Base-by-base conservation (phyloP, 2,797 vertebrate genomes). In the Knipowitschia caucasica region DNA sequence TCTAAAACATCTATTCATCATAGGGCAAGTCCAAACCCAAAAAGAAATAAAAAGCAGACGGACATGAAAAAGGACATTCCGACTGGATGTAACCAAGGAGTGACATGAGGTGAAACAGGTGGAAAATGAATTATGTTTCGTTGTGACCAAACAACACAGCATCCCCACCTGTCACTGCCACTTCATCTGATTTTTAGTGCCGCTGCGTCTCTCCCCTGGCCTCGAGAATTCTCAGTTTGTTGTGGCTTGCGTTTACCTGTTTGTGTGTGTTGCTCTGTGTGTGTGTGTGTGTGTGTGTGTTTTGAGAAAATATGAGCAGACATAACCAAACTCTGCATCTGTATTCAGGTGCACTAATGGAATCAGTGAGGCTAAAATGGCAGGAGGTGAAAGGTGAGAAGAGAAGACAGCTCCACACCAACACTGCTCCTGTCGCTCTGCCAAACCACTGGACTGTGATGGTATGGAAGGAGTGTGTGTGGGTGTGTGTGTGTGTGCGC, bases 311-410 rank as follows among this genome's bases (percentile, higher is more conserved):
- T 44, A 54, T 43, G 11, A 24, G 20, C 7, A 4, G n/a, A 15
- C 40, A 31, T 59, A 53, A 58, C 55, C 53, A 50, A 62, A 63
- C 59, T 68, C 33, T 43, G 80, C 64, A 79, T 86, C 78, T 85
- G 82, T 80, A 82, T 83, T 83, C 82, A 85, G 82, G 72, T 85
- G 81, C 73, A 73, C 69, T 86, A 87, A 89, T 85, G 81, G 77
- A 90, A 79, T 82, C 84, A 87, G 75, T 87, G 82, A 82, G 82
- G 80, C 84, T 85, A 79, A 88, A 89, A 86, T 85, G 83, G 78
- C 82, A 83, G 77, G 69, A 73, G 85, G 82, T 86, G 80, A 84
- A 80, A 85, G 85, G 81, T 86, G 83, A 86, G 82, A 80, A 77
- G 77, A 80, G 66, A 71, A 83, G 73, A 75, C 69, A 73, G 77